Conservation (phyloP, 2,888 invertebrate genomes). For the Chrysomela aeneicollis region DNA sequence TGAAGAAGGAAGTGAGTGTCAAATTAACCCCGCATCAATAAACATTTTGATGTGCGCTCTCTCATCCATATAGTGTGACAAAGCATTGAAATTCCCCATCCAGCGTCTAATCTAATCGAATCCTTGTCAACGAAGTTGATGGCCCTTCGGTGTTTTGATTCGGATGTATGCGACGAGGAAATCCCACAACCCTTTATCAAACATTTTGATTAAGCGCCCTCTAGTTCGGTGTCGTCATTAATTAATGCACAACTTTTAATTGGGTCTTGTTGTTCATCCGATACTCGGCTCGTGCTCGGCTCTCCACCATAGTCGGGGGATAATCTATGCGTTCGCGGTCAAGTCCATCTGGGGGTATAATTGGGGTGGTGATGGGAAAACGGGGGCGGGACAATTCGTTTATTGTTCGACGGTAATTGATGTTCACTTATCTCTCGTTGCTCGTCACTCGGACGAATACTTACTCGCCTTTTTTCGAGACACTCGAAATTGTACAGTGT, state of each 20-base stretch:
- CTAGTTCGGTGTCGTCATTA: conserved; percentile 29
- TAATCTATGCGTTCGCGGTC: conserved; percentile 1
- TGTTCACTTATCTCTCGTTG: no score
- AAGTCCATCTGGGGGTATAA: background rate
- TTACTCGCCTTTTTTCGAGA: no score
- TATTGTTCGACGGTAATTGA: no score
- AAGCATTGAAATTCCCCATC: no score
- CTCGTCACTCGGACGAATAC: no score
- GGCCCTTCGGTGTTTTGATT: conserved; percentile 3
- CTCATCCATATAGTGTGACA: no score
- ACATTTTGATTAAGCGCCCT: conserved; percentile 30
- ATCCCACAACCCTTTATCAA: conserved; percentile 18
- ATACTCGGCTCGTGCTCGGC: background rate
- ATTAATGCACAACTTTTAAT: conserved; percentile 30
- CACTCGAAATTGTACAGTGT: no score
- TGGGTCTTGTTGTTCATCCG: conserved; percentile 26
- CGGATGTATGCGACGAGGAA: background rate
- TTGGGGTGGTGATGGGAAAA: background rate
- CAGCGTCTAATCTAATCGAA: no score
- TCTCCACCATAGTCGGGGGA: background rate
- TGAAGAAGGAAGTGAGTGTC: no score
- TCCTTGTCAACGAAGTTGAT: background rate
- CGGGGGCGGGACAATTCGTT: no score
- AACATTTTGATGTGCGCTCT: no score
- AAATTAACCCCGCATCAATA: no score